Percentiles rank a stretch among this genome's conserved stretches.
These are phyloP conservation scores for Ictidomys tridecemlineatus DNA, from an alignment of 2,113 vertebrate species.

Conservation along the genomic window DNA sequence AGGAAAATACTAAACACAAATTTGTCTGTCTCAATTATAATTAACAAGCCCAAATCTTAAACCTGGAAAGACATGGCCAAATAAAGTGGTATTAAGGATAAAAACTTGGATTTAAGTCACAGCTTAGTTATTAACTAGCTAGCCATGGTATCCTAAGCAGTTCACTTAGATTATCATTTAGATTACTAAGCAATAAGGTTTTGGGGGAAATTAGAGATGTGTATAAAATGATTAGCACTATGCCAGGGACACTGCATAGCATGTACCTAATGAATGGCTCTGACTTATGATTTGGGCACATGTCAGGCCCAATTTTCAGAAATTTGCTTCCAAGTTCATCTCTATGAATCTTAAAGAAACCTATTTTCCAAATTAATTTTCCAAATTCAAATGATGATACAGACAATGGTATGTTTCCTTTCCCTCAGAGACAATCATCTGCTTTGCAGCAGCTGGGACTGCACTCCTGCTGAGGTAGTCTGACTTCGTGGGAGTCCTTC, in stretches of 20 bases:
- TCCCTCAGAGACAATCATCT: background rate
- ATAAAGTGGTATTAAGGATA: background rate
- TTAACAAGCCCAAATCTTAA: background rate
- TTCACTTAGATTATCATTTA: background rate
- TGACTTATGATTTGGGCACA: background rate
- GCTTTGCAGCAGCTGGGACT: background rate
- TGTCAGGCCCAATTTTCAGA: background rate
- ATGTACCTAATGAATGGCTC: background rate
- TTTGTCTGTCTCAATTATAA: background rate
- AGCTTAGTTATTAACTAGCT: background rate
- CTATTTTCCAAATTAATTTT: background rate
- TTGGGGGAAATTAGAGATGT: background rate
- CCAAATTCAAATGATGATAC: background rate
- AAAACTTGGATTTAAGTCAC: background rate
- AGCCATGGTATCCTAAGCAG: background rate
- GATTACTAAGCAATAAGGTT: slow-evolving; percentile 21
- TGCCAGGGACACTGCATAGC: background rate
- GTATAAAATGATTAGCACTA: background rate
- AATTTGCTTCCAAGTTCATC: background rate
- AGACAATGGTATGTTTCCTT: background rate
- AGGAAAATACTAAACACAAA: background rate
- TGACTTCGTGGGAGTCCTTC: background rate
- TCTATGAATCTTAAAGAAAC: background rate
- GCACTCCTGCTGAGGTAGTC: background rate
- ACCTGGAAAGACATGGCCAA: background rate